Conservation (phyloP, 2,797 vertebrate species). For the Emydoidea blandingii region DNA sequence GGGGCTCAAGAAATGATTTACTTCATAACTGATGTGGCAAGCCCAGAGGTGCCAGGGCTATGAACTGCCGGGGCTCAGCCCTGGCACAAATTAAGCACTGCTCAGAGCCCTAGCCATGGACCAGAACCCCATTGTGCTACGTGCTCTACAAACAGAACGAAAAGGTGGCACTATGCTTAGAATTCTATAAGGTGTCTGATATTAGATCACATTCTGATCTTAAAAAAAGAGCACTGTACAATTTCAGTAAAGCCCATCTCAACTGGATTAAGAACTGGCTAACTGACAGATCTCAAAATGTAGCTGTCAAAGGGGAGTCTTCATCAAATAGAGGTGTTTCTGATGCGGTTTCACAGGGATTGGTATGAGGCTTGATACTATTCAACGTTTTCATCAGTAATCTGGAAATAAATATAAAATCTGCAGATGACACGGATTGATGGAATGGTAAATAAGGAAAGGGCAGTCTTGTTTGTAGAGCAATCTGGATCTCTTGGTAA, state of each 20-base stretch:
- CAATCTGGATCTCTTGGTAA: neutral
- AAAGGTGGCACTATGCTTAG: neutral
- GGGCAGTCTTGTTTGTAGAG: neutral
- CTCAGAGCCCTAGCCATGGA: neutral
- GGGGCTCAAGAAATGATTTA: no score
- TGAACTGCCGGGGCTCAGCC: no score
- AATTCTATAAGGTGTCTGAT: neutral
- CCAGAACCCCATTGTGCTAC: neutral
- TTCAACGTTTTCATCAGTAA: neutral
- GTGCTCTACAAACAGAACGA: neutral
- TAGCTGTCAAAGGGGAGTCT: neutral
- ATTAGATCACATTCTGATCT: neutral
- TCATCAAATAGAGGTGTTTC: neutral
- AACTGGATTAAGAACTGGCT: neutral
- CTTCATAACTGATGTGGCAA: no score
- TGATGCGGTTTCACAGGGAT: neutral
- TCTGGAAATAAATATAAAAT: neutral
- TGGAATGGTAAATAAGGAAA: neutral
- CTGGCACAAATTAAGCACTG: no score
- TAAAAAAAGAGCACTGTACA: neutral
- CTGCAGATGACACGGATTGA: neutral
- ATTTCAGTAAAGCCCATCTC: neutral
- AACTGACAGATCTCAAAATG: neutral
- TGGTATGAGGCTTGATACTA: neutral
- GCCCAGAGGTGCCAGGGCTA: no score